Base-by-base conservation (phyloP, 2,797 vertebrate genomes). In the Hylomyscus alleni region DNA sequence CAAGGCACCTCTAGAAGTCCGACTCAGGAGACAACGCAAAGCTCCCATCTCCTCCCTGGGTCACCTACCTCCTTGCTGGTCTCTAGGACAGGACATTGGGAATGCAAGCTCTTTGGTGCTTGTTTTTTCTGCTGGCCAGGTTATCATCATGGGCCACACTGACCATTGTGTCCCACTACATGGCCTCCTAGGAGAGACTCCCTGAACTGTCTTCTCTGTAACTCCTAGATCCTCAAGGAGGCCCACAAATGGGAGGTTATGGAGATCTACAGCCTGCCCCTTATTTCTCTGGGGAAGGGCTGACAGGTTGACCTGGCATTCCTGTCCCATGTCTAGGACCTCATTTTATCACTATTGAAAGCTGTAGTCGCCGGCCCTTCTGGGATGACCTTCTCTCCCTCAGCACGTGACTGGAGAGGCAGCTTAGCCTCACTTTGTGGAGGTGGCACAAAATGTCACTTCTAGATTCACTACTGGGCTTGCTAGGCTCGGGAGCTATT, bases 181-280 rank as follows among this genome's bases (percentile, higher is more conserved):
- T 52, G 26, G 29, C 93, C 58, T 84, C 65, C 37, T 0, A 2
- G 17, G 44, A 80, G 12, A 76, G 44, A 17, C 76, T 37, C 20
- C 13, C 40, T 8, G 2, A 29, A 10, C 19, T 0, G 0, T 6
- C 47, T 24, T 4, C 52, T 50, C 47, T 52, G 37, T 24, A 31
- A 37, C 65, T 84, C 40, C 15, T 13, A 47, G n/a, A 29, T 37
- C 77, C 75, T 19, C 2, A 3, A 9, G 34, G 69, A 31, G 26
- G 3, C 4, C 29, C 19, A 1, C 0, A n/a, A 47, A 14, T 0
- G 5, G 82, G 31, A 65, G 54, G 9, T 13, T 12, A 6, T 1
- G 3, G 26, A 52, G 19, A 24, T 50, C n/a, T 26, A 12, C 14
- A 50, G 24, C 75, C 44, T 7, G 44, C 13, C 2, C 15, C 22